Base-by-base conservation (phyloP, 2,888 invertebrate species). In the Harmothoe impar region DNA sequence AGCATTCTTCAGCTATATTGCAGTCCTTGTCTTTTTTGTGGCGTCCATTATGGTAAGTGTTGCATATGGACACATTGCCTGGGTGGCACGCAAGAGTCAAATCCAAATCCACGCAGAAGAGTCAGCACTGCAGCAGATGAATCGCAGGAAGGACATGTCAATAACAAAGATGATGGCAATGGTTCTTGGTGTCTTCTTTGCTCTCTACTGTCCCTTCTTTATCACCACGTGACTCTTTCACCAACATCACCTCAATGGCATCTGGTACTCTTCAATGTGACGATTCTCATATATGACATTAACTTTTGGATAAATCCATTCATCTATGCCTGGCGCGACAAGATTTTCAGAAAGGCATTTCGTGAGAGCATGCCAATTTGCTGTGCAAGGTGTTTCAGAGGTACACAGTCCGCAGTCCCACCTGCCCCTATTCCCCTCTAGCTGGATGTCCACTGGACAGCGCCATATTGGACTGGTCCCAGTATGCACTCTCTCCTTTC, bases 251-350 rank as follows among this genome's bases (percentile, higher is more conserved):
- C 72, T 1, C 1, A 72, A 29, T 72, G 72, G 72, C 72, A 72
- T 7, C 72, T 5, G 25, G 72, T 72, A 15, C 15, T 72, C 15
- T 72, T 72, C 72, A n/a, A 72, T 29, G 31, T 72, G 0, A 72
- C 72, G 0, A 25, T 72, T 17, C 5, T 72, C 7, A 72, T 72
- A 3, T 72, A 72, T 17, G 72, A 72, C 29, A 29, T 72, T 7
- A 72, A 72, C 29, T 72, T 72, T 29, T 72, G 72, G 72, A 72
- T 72, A 5, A 72, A 72, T 29, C 72, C 72, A 7, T 25, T 72
- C 7, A 72, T 72, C 72, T 72, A 29, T 72, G 72, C 72, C 72
- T 72, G 72, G 72, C 72, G 72, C 25, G 72, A 72, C 17, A 72
- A 72, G 31, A 17, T 0, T 7, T 72, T 72, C 72, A 23, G 72